Evolutionary conservation across 2,113 vertebrate species (phyloP), one percentile per base, ranked within the genome.

Genomic region (Microcebus lehilahytsara): DNA sequence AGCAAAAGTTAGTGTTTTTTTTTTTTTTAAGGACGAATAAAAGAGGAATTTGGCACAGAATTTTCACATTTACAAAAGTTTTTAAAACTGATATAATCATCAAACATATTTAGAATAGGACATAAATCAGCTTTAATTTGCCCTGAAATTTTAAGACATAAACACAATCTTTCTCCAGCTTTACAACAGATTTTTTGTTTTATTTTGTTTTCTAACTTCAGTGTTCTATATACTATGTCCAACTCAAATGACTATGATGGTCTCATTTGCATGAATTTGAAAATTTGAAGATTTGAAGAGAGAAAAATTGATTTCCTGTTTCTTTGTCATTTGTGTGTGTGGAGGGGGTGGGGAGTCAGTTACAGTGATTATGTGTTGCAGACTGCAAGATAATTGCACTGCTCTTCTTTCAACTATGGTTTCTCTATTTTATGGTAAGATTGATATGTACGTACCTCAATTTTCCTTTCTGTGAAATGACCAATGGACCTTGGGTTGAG

Each of bases 121-220:
- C 32, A 66, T 1, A 13, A 14, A 46, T 2, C 40, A 87, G 62
- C 6, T 96, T 32, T 62, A 46, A 66, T 46, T 17, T 78, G 75
- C 14, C 22, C 58, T 64, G 53, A 92, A 91, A 37, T 34, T 96
- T 88, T 79, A 30, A 92, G 95, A 87, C 49, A 75, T 20, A 74
- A 88, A 93, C 3, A 81, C 34, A 69, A 49, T 60, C 53, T 89
- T 75, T 22, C 32, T 90, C 14, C 16, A 74, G 72, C 11, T 91
- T 96, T 71, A 10, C 74, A 95, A 46, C 9, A 49, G 17, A 56
- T 32, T 42, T 71, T 96, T 75, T 64, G 12, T 27, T 25, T 66
- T 74, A 51, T 64, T 78, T 80, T 46, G 3, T 75, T 89, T 30
- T 32, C 34, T 34, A 32, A 34, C 25, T 9, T 67, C 60, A 56